Evolutionary conservation across 2,888 invertebrate species (phyloP).

Genomic region (Diaperis boleti): DNA sequence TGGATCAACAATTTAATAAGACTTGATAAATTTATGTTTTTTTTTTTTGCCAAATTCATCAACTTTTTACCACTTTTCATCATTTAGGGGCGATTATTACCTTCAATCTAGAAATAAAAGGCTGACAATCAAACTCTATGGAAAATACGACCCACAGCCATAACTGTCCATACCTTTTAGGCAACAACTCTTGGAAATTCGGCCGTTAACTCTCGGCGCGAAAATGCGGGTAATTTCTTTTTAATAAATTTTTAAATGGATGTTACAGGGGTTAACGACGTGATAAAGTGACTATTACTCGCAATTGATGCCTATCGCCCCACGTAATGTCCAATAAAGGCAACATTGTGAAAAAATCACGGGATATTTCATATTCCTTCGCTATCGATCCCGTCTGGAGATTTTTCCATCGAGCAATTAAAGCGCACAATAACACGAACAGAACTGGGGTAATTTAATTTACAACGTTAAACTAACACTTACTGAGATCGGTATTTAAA

Average conservation of each 20-base stretch:
- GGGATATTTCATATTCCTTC: neutral
- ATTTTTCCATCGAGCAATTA: slow-evolving; percentile 9
- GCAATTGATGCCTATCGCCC: slow-evolving; percentile 31
- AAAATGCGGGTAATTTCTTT: slow-evolving; percentile 32
- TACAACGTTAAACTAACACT: slow-evolving; percentile 24
- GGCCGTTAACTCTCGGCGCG: slow-evolving; percentile 14
- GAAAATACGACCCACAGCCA: no score
- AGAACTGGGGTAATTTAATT: slow-evolving; percentile 32
- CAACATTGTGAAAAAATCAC: slow-evolving; percentile 34
- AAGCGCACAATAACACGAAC: slow-evolving; percentile 11
- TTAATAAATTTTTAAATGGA: slow-evolving; percentile 36
- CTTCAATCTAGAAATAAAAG: no score
- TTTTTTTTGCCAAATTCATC: no score
- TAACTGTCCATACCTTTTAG: slow-evolving; percentile 21
- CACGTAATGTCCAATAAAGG: slow-evolving; percentile 29
- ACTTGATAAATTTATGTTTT: no score
- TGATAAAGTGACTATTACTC: slow-evolving; percentile 34
- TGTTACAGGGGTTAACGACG: slow-evolving; percentile 29
- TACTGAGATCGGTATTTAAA: slow-evolving; percentile 36
- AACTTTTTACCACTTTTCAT: no score
- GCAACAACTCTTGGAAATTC: slow-evolving; percentile 16
- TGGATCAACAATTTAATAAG: no score
- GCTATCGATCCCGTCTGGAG: neutral
- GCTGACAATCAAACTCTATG: no score
- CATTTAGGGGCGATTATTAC: no score